A percentile compares a stretch with the other conserved stretches of the same genome.
These are phyloP conservation scores for Nomada ferruginata DNA, from an alignment of 2,888 invertebrate species.

Conservation along the genomic window DNA sequence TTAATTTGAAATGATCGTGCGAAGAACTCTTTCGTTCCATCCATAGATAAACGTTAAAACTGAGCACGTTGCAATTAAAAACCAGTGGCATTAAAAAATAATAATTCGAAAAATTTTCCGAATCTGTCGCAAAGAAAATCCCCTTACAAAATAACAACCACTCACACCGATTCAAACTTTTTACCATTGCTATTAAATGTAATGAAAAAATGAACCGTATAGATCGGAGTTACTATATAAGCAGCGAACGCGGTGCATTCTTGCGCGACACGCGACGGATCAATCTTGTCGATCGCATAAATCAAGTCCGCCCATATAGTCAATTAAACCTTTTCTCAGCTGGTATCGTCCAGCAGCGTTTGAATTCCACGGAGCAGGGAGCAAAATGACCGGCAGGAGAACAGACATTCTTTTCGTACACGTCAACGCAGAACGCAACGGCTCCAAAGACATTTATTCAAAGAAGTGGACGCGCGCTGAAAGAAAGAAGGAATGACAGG, in stretches of 20 bases:
- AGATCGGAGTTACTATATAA: neutral
- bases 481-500: neutral
- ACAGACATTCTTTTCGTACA: conserved; percentile 57
- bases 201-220: neutral
- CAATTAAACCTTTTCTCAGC: conserved; percentile 11
- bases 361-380: conserved; percentile 33
- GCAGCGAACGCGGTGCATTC: neutral
- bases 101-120: too few relatives aligned
- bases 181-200: too few relatives aligned
- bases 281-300: conserved; percentile 2
- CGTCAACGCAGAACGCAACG: conserved; percentile 49
- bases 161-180: neutral
- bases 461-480: conserved; percentile 39
- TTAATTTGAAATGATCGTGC: neutral
- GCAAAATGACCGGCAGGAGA: conserved; percentile 21
- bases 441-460: conserved; percentile 47
- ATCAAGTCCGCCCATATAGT: conserved; percentile 24
- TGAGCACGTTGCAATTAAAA: neutral
- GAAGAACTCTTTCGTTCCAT: neutral
- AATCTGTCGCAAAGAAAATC: too few relatives aligned
- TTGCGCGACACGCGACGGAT: conserved; percentile 8
- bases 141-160: too few relatives aligned
- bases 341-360: conserved; percentile 12
- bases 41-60: neutral
- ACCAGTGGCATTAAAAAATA: neutral